A percentile compares a stretch with the other conserved stretches of the same genome.
Evolutionary conservation across 53 echinoderm and acorn worm species (phyloP).

Genomic region (Pentamera pediparva): DNA sequence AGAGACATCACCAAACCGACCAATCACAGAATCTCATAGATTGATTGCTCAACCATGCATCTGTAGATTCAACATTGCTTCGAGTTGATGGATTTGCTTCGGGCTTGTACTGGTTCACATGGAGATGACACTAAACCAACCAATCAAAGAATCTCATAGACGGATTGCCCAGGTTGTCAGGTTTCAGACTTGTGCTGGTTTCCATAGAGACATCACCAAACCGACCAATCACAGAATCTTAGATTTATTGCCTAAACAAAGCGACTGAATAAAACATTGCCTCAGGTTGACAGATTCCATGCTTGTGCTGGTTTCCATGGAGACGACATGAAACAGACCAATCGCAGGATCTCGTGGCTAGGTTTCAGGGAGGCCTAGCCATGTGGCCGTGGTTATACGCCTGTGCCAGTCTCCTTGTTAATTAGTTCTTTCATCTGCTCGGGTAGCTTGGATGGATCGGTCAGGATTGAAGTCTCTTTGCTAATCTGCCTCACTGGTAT

Average conservation of each 20-base stretch:
- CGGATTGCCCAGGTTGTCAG: constrained; percentile 1
- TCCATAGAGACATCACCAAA: constrained; percentile 22
- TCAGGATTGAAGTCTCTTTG: constrained; percentile 69
- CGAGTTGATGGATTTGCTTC: too few relatives aligned
- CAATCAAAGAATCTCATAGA: too few relatives aligned
- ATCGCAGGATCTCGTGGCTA: too few relatives aligned
- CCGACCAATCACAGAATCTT: background rate
- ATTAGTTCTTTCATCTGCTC: constrained; percentile 57
- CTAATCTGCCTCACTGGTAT: constrained; percentile 74
- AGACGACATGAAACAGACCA: too few relatives aligned
- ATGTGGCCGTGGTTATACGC: constrained; percentile 16
- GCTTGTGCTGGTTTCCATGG: background rate
- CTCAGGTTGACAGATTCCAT: too few relatives aligned
- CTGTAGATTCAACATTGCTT: too few relatives aligned
- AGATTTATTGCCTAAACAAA: background rate
- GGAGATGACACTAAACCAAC: too few relatives aligned
- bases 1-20: background rate
- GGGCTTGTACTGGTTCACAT: background rate
- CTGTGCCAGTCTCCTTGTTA: constrained; percentile 21
- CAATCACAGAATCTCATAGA: background rate
- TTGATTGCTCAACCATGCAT: background rate
- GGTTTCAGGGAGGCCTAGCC: constrained; percentile 1
- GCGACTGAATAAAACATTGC: too few relatives aligned
- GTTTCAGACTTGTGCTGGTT: background rate
- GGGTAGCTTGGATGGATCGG: constrained; percentile 57